Percentiles rank a stretch among this genome's conserved stretches.
phyloP scores from a whole-genome alignment of 2,797 vertebrate genomes.

The Danio albolineatus region DNA sequence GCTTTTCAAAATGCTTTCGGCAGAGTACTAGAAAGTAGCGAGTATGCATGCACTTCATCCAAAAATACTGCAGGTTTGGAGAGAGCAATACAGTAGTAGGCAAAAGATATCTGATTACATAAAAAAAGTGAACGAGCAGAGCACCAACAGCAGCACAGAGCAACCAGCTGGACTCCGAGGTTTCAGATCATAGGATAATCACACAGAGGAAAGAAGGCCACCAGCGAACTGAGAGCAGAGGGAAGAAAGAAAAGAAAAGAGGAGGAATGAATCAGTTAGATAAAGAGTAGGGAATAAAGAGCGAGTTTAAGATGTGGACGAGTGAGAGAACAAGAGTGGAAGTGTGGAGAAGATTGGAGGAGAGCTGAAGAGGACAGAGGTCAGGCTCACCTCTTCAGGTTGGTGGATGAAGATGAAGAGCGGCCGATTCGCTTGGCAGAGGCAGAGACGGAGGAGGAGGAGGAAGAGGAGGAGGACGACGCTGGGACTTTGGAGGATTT shows the following conservation, averaged over 20 bases:
- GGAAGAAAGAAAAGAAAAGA: conserved; percentile 34
- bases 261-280: not conserved
- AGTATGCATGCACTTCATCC: conserved; percentile 6
- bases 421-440: conserved; percentile 85
- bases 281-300: conserved; percentile 12
- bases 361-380: conserved; percentile 65
- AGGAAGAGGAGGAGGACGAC: conserved; percentile 73
- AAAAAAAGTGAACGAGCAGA: conserved; percentile 3
- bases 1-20: not conserved
- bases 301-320: conserved; percentile 54
- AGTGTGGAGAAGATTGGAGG: conserved; percentile 62
- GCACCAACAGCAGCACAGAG: conserved; percentile 18
- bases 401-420: conserved; percentile 74
- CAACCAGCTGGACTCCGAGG: not conserved
- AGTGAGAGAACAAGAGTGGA: not conserved
- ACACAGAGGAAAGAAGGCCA: conserved; percentile 64
- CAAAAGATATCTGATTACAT: conserved; percentile 5
- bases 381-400: conserved; percentile 83
- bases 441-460: conserved; percentile 79
- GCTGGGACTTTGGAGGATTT: conserved; percentile 84
- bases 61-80: conserved; percentile 25
- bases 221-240: conserved; percentile 55
- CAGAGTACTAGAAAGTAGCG: conserved; percentile 2
- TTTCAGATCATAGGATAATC: conserved; percentile 57
- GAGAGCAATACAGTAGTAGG: conserved; percentile 12